Evolutionary conservation across 2,888 invertebrate genomes (phyloP).

Genomic region (Lycia hirtaria): DNA sequence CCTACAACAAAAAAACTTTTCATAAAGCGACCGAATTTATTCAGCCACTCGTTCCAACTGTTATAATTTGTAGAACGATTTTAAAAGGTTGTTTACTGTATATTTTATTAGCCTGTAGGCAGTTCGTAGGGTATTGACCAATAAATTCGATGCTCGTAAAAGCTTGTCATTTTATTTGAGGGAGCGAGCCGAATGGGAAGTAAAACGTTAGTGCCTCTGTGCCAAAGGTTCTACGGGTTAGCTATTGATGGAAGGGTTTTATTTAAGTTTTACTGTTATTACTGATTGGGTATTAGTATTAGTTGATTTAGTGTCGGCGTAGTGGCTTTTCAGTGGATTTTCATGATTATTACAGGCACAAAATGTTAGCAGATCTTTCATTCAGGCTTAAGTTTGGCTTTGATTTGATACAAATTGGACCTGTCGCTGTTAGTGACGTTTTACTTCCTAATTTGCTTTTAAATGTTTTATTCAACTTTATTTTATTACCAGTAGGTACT

Average conservation of each 20-base stretch:
- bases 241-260: conserved; percentile 28
- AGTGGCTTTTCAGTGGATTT: conserved; percentile 5
- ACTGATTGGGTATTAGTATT: conserved; percentile 28
- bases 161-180: conserved; percentile 53
- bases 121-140: conserved; percentile 53
- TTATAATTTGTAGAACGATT: conserved; percentile 61
- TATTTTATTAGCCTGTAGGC: conserved; percentile 63
- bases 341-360: not conserved
- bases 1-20: conserved; percentile 20
- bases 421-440: no score
- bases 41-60: conserved; percentile 43
- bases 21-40: conserved; percentile 32
- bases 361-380: no score
- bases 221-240: conserved; percentile 31
- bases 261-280: conserved; percentile 31
- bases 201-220: conserved; percentile 41
- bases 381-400: no score
- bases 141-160: conserved; percentile 62
- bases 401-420: no score
- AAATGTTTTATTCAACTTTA: no score
- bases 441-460: no score
- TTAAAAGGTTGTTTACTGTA: conserved; percentile 61
- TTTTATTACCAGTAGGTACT: no score
- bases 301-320: conserved; percentile 17
- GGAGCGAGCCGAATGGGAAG: conserved; percentile 43